Evolutionary conservation across 2,797 vertebrate species (phyloP), one percentile per base, ranked within the genome.

Genomic region (Chanos chanos): DNA sequence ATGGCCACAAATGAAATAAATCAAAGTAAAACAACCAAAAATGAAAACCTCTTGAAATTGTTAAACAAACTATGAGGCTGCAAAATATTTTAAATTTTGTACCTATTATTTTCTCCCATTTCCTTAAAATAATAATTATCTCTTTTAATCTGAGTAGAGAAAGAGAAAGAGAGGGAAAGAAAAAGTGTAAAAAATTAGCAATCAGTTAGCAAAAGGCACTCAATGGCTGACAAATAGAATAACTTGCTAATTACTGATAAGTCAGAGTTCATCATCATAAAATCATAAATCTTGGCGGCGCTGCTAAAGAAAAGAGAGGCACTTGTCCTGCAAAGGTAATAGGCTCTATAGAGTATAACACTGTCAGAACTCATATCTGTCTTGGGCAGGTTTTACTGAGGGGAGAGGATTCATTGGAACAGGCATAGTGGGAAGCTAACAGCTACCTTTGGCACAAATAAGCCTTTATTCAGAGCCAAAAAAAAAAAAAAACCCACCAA

Each of bases 191-290:
- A 24, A 40, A 12, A 27, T 55, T 55, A 69, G 53, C 12, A 41
- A 65, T 66, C 37, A 33, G 21, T 51, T 27, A 28, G 16, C 27
- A 31, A 53, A 53, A 24, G 43, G 9, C 19, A n/a, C 28, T 51
- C 31, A 44, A 27, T 24, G 18, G 41, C 15, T 13, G 53, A 19
- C 4, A n/a, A 34, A 52, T 49, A 50, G 49, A 67, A 53, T 54
- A 53, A 45, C 27, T 19, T 61, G 36, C 60, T 70, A 70, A 56
- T 59, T 49, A 62, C 63, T 60, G 45, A 52, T 52, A 57, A 59
- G 55, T 47, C 34, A 15, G 57, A 25, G 51, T 62, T 70, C 51
- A 34, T 36, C 50, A 44, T 57, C 28, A 5, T 41, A 62, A 44
- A 48, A 47, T 52, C 65, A 64, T 64, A 58, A 61, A 67, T 64